A percentile compares a stretch with the other conserved stretches of the same genome.
phyloP scores from a whole-genome alignment of 2,113 vertebrate genomes.

The Bubalus kerabau region DNA sequence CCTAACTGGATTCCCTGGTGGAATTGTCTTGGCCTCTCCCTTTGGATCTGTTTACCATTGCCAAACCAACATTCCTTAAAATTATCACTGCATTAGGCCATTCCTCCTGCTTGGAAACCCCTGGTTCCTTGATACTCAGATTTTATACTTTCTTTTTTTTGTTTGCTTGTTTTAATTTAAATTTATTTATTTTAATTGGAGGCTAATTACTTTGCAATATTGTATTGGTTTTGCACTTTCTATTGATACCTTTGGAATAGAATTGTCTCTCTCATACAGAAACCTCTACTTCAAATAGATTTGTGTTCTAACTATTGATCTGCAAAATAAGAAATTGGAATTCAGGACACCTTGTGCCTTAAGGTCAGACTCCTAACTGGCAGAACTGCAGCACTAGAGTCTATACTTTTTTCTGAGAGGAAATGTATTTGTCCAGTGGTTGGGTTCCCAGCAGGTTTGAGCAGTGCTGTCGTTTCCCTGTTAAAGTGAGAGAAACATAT shows the following conservation, averaged over 20 bases:
- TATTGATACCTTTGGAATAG: not conserved
- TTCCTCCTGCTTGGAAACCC: not conserved
- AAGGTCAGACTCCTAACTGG: not conserved
- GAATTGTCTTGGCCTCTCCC: not conserved
- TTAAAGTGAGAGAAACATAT: not conserved
- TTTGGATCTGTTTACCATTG: not conserved
- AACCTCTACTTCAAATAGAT: not conserved
- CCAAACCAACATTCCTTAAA: not conserved
- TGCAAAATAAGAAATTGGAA: not conserved
- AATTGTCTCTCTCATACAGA: no score
- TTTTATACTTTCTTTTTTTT: not conserved
- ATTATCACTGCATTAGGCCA: not conserved
- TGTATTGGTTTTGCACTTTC: not conserved
- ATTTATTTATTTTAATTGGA: no score
- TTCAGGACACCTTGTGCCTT: not conserved
- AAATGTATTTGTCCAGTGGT: not conserved
- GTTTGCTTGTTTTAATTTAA: no score
- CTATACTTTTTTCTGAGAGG: not conserved
- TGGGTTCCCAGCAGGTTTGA: not conserved
- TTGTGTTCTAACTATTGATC: not conserved
- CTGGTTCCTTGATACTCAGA: not conserved
- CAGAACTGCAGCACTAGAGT: not conserved
- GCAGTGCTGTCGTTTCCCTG: not conserved
- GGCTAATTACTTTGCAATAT: no score
- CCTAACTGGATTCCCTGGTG: not conserved